Conservation (phyloP, 2,797 vertebrate species). For the Echiichthys vipera region DNA sequence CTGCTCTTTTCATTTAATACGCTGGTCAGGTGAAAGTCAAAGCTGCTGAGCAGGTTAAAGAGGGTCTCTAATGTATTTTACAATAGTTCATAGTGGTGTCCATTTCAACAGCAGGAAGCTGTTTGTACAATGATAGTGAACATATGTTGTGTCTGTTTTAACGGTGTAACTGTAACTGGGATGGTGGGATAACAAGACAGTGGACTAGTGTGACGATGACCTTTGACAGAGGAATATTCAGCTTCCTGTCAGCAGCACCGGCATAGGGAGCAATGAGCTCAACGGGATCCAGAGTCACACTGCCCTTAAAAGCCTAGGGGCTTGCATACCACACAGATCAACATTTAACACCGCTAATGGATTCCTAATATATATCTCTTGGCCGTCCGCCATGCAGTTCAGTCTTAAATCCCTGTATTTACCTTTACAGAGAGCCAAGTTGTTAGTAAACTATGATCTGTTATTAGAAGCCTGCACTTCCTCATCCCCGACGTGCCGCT, state of each 20-base stretch:
- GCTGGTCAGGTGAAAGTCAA: background rate
- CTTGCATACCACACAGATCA: constrained; percentile 64
- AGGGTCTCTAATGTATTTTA: background rate
- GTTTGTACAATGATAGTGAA: constrained; percentile 25
- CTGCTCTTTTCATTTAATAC: constrained; percentile 8
- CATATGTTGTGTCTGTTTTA: constrained; percentile 39
- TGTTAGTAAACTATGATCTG: constrained; percentile 75
- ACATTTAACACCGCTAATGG: constrained; percentile 75
- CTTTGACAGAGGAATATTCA: constrained; percentile 51
- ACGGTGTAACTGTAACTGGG: constrained; percentile 38
- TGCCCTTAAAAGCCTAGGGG: constrained; percentile 43
- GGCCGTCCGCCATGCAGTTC: constrained; percentile 58
- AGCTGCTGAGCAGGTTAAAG: background rate
- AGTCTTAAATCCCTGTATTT: constrained; percentile 72
- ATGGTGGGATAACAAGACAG: constrained; percentile 44
- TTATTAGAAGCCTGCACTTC: constrained; percentile 77
- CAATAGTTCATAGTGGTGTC: constrained; percentile 14
- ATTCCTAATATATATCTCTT: constrained; percentile 72
- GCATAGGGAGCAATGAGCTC: constrained; percentile 7
- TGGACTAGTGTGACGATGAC: constrained; percentile 44
- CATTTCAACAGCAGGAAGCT: constrained; percentile 40
- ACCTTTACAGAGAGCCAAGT: constrained; percentile 68
- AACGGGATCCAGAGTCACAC: constrained; percentile 39
- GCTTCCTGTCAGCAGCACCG: constrained; percentile 39
- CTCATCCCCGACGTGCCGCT: constrained; percentile 61